Evolutionary conservation across 2,888 invertebrate species (phyloP), one percentile per base, ranked within the genome.

Genomic region (Hirtodrosophila alboralis): DNA sequence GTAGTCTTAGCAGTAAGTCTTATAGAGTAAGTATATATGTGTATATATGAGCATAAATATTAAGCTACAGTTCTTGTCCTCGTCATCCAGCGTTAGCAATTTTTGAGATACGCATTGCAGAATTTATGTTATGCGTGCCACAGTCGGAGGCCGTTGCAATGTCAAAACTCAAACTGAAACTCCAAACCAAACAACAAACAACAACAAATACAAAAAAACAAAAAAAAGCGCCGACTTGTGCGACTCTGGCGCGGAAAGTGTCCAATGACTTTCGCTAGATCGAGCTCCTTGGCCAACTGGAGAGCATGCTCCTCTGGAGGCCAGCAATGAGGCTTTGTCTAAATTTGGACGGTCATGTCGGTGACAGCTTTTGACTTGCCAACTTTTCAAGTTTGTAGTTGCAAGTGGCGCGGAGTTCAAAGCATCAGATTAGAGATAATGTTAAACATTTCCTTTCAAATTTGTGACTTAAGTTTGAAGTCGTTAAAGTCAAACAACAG

Each of bases 91-190:
- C 59, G 68, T 57, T 74, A 74, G 79, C 79, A 83, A 83, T 79
- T 78, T 81, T 81, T 81, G 81, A 81, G 79, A 81, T 85, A 81
- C 81, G 81, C 81, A 81, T 83, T 65, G 79, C 83, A 72, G 72
- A 81, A 81, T 81, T 81, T 81, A 81, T 81, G 85, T 84, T 84
- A 80, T 80, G 80, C 80, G 80, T 80, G 78, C 81, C 81, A 60
- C 71, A 59, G 67, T 59, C 62, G 68, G 69, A 68, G 65, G 56
- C 73, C 73, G 59, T 57, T 70, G 44, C 69, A 72, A 70, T 78
- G 78, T 70, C 70, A 72, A 65, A 70, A 61, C 44, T 51, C 49
- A 64, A 36, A n/a, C n/a, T n/a, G n/a, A n/a, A n/a, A n/a, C n/a
- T n/a, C n/a, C n/a, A n/a, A n/a, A n/a, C n/a, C n/a, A n/a, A n/a